Evolutionary conservation across 2,113 vertebrate genomes (phyloP), one percentile per base, ranked within the genome.

Genomic region (Ranitomeya variabilis): DNA sequence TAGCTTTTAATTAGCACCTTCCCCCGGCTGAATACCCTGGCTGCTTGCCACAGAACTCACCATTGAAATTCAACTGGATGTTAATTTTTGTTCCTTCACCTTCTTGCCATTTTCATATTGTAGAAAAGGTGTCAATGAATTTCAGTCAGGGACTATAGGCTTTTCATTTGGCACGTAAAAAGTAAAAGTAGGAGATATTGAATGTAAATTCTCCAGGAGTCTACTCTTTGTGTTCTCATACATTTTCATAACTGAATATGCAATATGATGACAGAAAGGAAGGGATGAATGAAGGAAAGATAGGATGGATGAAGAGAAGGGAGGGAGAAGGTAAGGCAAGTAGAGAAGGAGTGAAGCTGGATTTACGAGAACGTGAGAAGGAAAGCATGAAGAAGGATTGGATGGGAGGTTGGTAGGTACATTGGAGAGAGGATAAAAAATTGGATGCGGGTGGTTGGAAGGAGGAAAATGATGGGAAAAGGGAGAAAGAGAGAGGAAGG

Each of bases 1-100:
- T 95, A 95, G 95, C 93, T 94, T 94, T 94, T 96, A 95, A 96
- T 96, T 95, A 95, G 92, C 90, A 91, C 92, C 93, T 94, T 93
- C 92, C 94, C 92, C 91, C 91, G 94, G 93, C 93, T 92, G 91
- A 94, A 93, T 91, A 84, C 90, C 87, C 93, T 96, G 95, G 95
- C 95, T 90, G 83, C 0, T 0, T 9, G 94, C 95, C 95, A 95
- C n/a, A 15, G 6, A 94, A 92, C 91, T 93, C 94, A 95, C 94
- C 94, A 95, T 95, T 95, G 94, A 94, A 95, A 95, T 94, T 93
- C 93, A 94, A 94, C 37, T 94, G 94, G 93, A 93, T 92, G 93
- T 92, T 94, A 52, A 74, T 83, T 88, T 60, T 18, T 19, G 37
- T n/a, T 83, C 57, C 16, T 74, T 73, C 52, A 18, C 86, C 62